Evolutionary conservation across 2,797 vertebrate genomes (phyloP).

Genomic region (Sebastes miniatus): DNA sequence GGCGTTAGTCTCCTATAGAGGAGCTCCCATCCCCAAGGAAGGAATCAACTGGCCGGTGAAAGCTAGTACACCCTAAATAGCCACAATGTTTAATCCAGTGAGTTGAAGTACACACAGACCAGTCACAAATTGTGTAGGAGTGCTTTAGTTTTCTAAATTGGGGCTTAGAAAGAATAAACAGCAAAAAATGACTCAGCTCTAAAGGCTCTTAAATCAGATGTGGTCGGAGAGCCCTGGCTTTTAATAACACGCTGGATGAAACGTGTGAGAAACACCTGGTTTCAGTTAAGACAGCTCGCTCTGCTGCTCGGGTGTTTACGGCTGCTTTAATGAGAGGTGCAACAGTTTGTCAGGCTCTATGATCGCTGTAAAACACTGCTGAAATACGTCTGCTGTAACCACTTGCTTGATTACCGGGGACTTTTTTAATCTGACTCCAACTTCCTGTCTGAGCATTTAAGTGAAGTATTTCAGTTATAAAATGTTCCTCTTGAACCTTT

Average conservation of each 20-base stretch:
- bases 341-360: neutral
- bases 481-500: neutral
- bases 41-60: neutral
- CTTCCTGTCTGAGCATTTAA: neutral
- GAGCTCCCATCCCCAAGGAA: neutral
- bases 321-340: slow-evolving; percentile 43
- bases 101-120: neutral
- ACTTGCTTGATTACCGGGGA: slow-evolving; percentile 12
- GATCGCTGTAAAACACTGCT: neutral
- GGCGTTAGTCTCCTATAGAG: neutral
- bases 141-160: neutral
- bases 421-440: neutral
- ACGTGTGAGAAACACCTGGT: slow-evolving; percentile 23
- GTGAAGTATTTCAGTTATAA: neutral
- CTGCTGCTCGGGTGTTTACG: neutral
- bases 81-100: neutral
- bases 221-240: neutral
- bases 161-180: neutral
- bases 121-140: neutral
- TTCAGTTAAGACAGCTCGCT: neutral
- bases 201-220: neutral
- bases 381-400: neutral
- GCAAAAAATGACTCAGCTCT: neutral
- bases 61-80: neutral
- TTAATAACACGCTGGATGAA: neutral